Evolutionary conservation across 1,140 invertebrate species (phyloP), one percentile per base, ranked within the genome.

Genomic region (Drosophila pectinifera): DNA sequence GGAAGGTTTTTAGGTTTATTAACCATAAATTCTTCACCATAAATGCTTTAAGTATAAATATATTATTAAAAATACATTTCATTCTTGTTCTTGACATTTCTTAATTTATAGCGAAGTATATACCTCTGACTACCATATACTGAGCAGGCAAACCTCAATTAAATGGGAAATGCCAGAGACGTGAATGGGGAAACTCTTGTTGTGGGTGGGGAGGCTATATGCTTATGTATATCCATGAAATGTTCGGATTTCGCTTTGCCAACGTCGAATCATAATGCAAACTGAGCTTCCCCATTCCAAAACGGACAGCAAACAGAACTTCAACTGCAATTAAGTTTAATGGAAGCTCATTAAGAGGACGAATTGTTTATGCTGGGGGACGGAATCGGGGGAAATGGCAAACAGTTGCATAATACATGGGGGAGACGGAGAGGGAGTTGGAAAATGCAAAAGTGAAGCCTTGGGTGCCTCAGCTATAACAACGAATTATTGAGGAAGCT

Each of bases 261-360:
- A 24, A 59, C 36, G 53, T 38, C 22, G 39, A 39, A 20, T 46
- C 36, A 31, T 58, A 69, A 68, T 45, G 46, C 42, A 56, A 42
- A 28, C 43, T 42, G 36, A 22, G 38, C 48, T 34, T 18, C 39
- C 42, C 43, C 62, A 38, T 73, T 59, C 26, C 39, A 61, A 31
- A 43, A 46, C 64, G 48, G 74, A 56, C 42, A 20, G 63, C 56
- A 79, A 80, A 80, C 79, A 82, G 70, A 83, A 63, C 77, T 86
- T 31, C 83, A 82, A 76, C 78, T 90, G 85, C 86, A 89, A 89
- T 89, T 89, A 89, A 89, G 73, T 90, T 89, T 86, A 90, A 89
- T 89, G 85, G 86, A 81, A 86, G 73, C 81, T 89, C 83, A 89
- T 89, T 89, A 89, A 79, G 88, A 63, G 78, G 64, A 75, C 64